These are phyloP conservation scores for Muscicapa comitata DNA, from an alignment of 2,797 vertebrate species.

Conservation along the genomic window DNA sequence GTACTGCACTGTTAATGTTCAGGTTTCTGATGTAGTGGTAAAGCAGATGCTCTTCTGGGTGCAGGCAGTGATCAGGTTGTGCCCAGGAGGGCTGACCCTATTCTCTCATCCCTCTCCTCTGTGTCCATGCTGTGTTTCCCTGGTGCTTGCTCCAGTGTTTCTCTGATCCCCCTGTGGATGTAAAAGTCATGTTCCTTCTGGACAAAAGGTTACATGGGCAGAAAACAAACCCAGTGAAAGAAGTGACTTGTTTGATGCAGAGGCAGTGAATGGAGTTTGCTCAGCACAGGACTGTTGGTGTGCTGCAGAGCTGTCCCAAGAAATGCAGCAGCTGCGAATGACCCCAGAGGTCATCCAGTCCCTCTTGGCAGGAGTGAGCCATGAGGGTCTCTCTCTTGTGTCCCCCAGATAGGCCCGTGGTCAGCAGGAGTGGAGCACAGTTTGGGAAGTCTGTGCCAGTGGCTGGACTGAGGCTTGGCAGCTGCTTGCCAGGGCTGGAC, in stretches of 20 bases:
- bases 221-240: not conserved
- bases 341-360: not conserved
- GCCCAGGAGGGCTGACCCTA: not conserved
- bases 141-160: not conserved
- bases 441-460: not conserved
- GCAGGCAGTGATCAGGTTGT: fast-evolving
- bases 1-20: fast-evolving
- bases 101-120: not conserved
- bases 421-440: not conserved
- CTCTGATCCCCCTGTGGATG: fast-evolving
- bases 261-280: not conserved
- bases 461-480: not conserved
- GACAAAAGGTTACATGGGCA: not conserved
- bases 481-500: not conserved
- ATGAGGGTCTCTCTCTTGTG: fast-evolving
- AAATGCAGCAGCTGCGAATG: not conserved
- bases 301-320: not conserved
- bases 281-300: not conserved
- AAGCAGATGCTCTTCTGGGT: not conserved
- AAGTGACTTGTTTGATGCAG: not conserved
- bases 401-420: fast-evolving
- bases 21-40: not conserved
- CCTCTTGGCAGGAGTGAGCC: not conserved
- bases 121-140: not conserved
- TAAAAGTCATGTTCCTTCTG: not conserved